phyloP scores from a whole-genome alignment of 2,888 invertebrate genomes.

The Ectobius pallidus region DNA sequence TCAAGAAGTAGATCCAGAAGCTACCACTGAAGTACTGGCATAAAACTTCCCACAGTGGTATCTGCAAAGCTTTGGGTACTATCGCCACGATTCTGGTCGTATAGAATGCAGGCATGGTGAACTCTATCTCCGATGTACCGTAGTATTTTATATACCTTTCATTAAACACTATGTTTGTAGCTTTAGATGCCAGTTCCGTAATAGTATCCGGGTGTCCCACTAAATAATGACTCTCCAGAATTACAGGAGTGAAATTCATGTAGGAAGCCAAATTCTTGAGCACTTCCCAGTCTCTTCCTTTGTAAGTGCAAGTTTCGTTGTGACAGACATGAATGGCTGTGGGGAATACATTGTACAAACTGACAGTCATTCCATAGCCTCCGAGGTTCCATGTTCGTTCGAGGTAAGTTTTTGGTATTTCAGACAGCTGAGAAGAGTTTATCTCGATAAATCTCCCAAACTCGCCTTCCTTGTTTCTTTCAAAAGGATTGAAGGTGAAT shows the following conservation, averaged over 20 bases:
- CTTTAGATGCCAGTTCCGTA: constrained; percentile 13
- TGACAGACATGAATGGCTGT: background rate
- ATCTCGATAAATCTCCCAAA: background rate
- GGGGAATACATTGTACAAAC: background rate
- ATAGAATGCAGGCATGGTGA: constrained; percentile 51
- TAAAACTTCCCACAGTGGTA: constrained; percentile 55
- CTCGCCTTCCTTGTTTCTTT: background rate
- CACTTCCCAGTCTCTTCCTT: constrained; percentile 53
- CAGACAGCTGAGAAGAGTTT: background rate
- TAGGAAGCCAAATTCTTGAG: constrained; percentile 50
- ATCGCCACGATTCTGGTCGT: constrained; percentile 54
- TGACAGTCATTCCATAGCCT: background rate
- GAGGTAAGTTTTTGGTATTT: background rate
- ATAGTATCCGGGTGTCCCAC: background rate
- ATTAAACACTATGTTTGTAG: background rate
- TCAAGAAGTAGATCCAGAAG: constrained; percentile 46
- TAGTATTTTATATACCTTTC: background rate
- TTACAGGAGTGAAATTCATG: constrained; percentile 52
- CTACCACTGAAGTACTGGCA: background rate
- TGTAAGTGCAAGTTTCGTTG: constrained; percentile 44
- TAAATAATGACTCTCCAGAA: constrained; percentile 44
- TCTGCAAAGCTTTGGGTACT: constrained; percentile 53
- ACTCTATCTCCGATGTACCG: constrained; percentile 51
- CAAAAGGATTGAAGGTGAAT: background rate
- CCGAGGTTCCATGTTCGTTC: background rate